phyloP scores from a whole-genome alignment of 2,113 vertebrate genomes.

The Pleuronectes platessa region DNA sequence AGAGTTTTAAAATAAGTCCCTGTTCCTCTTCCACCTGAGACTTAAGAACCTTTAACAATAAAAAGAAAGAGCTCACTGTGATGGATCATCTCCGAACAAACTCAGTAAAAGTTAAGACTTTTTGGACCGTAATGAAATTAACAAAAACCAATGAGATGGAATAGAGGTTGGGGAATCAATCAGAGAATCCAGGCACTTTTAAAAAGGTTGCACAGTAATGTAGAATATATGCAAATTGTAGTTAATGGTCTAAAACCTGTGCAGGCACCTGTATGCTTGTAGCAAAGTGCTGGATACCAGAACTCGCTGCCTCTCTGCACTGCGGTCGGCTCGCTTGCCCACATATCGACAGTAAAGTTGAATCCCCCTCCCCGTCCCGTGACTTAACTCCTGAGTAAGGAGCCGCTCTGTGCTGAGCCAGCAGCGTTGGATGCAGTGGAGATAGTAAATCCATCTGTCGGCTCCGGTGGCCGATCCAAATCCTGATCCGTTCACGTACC shows the following conservation, averaged over 20 bases:
- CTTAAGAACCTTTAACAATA: background rate
- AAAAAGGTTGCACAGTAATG: conserved; percentile 29
- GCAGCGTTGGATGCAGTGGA: conserved; percentile 35
- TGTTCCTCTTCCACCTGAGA: background rate
- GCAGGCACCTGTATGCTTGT: conserved; percentile 25
- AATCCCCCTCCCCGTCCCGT: conserved; percentile 40
- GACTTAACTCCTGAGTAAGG: conserved; percentile 53
- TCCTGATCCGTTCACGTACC: conserved; percentile 26
- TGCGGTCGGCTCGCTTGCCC: conserved; percentile 25
- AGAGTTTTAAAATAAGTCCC: conserved; percentile 7
- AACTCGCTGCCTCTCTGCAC: conserved; percentile 32
- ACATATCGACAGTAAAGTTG: conserved; percentile 53
- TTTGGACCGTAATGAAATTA: conserved; percentile 2
- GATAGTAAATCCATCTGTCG: conserved; percentile 71
- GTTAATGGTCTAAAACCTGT: conserved; percentile 45
- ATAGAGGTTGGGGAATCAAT: conserved; percentile 26
- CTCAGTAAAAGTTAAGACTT: conserved; percentile 2
- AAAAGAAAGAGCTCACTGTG: conserved; percentile 9
- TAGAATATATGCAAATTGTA: conserved; percentile 47
- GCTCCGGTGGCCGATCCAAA: conserved; percentile 43
- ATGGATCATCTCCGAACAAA: conserved; percentile 5
- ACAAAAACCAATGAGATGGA: conserved; percentile 21
- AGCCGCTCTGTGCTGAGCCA: conserved; percentile 57
- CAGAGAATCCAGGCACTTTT: conserved; percentile 6
- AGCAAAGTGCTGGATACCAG: conserved; percentile 21